Evolutionary conservation across 2,113 vertebrate genomes (phyloP).

Genomic region (Oryzias celebensis): DNA sequence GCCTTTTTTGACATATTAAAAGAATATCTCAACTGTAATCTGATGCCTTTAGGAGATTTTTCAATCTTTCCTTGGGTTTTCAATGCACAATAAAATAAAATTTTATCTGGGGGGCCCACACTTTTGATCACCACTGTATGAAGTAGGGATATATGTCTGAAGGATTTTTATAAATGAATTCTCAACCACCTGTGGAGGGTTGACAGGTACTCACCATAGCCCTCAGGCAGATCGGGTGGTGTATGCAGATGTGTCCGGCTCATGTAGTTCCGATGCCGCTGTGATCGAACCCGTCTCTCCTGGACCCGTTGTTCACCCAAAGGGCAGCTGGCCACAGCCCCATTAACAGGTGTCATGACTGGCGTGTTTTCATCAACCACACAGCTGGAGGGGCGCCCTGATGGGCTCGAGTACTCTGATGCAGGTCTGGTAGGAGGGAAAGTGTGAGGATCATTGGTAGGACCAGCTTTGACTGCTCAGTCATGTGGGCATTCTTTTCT

Average conservation of each 20-base stretch:
- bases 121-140: too few species aligned
- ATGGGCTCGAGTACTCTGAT: conserved; percentile 91
- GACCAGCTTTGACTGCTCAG: too few species aligned
- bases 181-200: neutral
- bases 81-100: too few species aligned
- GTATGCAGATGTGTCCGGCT: conserved; percentile 95
- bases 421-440: conserved; percentile 80
- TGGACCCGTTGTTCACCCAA: conserved; percentile 82
- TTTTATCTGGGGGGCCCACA: too few species aligned
- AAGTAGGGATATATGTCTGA: too few species aligned
- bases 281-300: conserved; percentile 90
- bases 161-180: too few species aligned
- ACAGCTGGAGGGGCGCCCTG: conserved; percentile 91
- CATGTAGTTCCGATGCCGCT: conserved; percentile 96
- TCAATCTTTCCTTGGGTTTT: too few species aligned
- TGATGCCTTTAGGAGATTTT: too few species aligned
- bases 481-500: too few species aligned
- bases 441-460: neutral
- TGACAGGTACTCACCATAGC: conserved; percentile 83
- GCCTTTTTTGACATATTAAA: too few species aligned
- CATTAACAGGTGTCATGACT: conserved; percentile 84
- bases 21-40: too few species aligned
- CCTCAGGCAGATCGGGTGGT: conserved; percentile 92
- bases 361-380: conserved; percentile 95
- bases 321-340: conserved; percentile 86